Percentiles rank a stretch among this genome's conserved stretches.
phyloP scores from a whole-genome alignment of 2,113 vertebrate species.

The Bos indicus region DNA sequence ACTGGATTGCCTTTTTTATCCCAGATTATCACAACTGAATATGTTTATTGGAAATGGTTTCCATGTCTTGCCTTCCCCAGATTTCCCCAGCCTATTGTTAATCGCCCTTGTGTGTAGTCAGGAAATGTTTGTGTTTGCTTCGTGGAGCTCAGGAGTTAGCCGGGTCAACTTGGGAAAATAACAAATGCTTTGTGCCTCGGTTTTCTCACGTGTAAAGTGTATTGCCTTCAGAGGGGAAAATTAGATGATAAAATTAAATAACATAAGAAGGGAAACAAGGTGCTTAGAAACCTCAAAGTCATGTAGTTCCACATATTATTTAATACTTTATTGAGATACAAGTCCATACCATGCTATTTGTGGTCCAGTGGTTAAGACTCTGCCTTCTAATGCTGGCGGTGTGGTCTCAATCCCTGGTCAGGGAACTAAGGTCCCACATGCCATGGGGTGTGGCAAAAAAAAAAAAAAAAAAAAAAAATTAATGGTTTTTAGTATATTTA shows the following conservation, averaged over 20 bases:
- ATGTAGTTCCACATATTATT: not conserved
- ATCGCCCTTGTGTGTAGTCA: not conserved
- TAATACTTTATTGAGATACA: not conserved
- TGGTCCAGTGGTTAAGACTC: not conserved
- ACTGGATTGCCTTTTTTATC: constrained; percentile 8
- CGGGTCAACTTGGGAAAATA: not conserved
- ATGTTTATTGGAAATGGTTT: constrained; percentile 41
- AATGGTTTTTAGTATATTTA: not conserved
- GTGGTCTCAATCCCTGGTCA: not conserved
- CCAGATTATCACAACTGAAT: constrained; percentile 24
- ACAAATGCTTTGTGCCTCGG: not conserved
- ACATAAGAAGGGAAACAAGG: not conserved
- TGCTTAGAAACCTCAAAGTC: not conserved
- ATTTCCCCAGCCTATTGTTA: not conserved
- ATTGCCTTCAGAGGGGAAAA: not conserved
- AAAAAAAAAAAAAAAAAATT: not conserved
- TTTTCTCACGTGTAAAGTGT: not conserved
- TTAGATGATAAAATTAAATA: not conserved
- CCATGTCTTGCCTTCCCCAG: not conserved
- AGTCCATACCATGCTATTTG: not conserved
- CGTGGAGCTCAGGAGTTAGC: not conserved
- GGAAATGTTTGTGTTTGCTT: constrained; percentile 3
- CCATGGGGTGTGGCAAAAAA: not conserved
- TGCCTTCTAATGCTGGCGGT: not conserved
- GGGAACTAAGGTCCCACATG: not conserved